Evolutionary conservation across 1,140 invertebrate genomes (phyloP).

Genomic region (Daktulosphaira vitifoliae): DNA sequence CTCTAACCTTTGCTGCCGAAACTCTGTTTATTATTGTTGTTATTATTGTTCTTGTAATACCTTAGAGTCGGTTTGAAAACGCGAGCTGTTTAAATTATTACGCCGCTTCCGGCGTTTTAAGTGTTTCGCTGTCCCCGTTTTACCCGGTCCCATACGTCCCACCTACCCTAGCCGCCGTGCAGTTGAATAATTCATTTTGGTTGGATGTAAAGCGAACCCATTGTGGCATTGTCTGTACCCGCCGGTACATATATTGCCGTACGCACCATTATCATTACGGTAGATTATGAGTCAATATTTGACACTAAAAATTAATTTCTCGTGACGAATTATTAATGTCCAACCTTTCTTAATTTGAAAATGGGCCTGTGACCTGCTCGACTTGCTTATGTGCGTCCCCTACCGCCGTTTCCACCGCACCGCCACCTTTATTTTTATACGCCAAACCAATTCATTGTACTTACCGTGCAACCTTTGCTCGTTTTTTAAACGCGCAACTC

Average conservation of each 20-base stretch:
- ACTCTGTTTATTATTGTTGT: slow-evolving; percentile 7
- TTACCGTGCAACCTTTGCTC: no score
- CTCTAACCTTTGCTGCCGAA: neutral
- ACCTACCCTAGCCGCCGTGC: neutral
- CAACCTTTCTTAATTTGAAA: slow-evolving; percentile 15
- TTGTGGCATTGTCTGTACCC: slow-evolving; percentile 5
- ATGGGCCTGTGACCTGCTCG: neutral
- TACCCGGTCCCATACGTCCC: neutral
- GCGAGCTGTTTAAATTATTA: slow-evolving; percentile 32
- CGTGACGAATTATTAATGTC: slow-evolving; percentile 22
- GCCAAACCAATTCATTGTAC: no score
- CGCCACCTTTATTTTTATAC: no score
- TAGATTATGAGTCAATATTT: slow-evolving; percentile 22
- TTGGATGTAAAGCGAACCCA: slow-evolving; percentile 25
- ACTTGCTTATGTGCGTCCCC: no score
- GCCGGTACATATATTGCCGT: neutral
- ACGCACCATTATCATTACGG: slow-evolving; percentile 16
- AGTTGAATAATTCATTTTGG: slow-evolving; percentile 32
- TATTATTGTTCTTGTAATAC: slow-evolving; percentile 21
- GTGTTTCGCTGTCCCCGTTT: slow-evolving; percentile 1
- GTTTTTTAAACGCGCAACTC: no score
- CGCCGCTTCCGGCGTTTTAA: slow-evolving; percentile 33
- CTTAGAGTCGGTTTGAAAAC: slow-evolving; percentile 15
- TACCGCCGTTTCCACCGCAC: no score
- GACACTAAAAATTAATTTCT: slow-evolving; percentile 29